Evolutionary conservation across 2,113 vertebrate species (phyloP).

Genomic region (Shinisaurus crocodilurus): DNA sequence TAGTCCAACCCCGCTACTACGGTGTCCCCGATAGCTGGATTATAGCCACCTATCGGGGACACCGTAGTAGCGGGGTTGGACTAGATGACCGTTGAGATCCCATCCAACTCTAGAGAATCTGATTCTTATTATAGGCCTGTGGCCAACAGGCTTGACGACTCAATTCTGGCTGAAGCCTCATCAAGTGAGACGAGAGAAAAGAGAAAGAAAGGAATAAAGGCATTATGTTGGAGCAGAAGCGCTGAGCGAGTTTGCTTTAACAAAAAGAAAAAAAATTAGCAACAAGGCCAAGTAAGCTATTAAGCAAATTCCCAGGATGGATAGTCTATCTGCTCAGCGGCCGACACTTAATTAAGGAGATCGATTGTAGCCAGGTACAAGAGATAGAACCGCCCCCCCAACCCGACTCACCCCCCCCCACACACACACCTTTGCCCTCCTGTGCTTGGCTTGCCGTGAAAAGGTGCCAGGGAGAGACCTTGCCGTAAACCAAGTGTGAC

Average conservation of each 20-base stretch:
- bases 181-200: not conserved
- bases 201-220: not conserved
- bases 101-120: not conserved
- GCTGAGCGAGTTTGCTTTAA: not conserved
- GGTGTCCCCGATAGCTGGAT: too few relatives aligned
- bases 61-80: not conserved
- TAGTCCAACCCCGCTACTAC: too few relatives aligned
- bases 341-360: constrained; percentile 4
- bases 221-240: not conserved
- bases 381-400: not conserved
- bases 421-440: too few relatives aligned
- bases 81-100: not conserved
- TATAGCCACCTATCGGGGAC: not conserved
- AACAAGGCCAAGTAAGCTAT: not conserved
- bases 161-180: not conserved
- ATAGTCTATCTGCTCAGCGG: not conserved
- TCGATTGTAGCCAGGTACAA: not conserved
- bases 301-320: not conserved
- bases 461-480: not conserved
- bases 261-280: not conserved
- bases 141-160: not conserved
- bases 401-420: too few relatives aligned
- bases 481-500: not conserved
- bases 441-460: not conserved
- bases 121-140: not conserved